Base-by-base conservation (phyloP, 2,113 vertebrate species). In the Ceuthmochares aereus region DNA sequence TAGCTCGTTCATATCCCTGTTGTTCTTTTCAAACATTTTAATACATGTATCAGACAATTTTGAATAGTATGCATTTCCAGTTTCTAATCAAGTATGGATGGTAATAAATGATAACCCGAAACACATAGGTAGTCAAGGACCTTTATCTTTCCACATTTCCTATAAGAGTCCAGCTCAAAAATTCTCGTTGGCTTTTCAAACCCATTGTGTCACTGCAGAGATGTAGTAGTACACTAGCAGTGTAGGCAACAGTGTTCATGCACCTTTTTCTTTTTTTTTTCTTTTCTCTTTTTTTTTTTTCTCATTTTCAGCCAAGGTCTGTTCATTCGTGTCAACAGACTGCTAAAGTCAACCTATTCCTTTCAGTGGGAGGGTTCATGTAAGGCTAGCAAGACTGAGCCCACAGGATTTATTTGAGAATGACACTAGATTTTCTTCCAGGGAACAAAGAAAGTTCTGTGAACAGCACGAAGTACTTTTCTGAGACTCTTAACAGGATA, bases 1-100 rank as follows among this genome's bases (percentile, higher is more conserved):
- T 93, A 98, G 97, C 97, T 97, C 60, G 91, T 97, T 98, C 97
- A 94, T 98, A 98, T 98, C 95, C 98, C 96, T 98, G 97, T 98
- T 98, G 95, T 95, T 96, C 84, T 96, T 84, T 97, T 96, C 95
- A 92, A 96, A 82, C 92, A 96, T 97, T 97, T 98, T 96, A 98
- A 93, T 96, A 98, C 93, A 97, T 97, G 97, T 98, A 98, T 95
- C 88, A 96, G 95, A 96, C 87, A 93, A 83, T 95, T 98, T 97
- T 98, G 92, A 97, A 97, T 97, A 96, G 96, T 97, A 98, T 95
- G 94, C 96, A 98, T 98, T 98, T 97, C 97, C 97, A 95, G 89
- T 97, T 97, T 97, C 96, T 97, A 96, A 94, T 96, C 82, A 91
- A 97, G 84, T 98, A 83, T 97, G 96, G 85, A 97, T 96, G 96